These are phyloP conservation scores for Diprion similis DNA, from an alignment of 1,140 invertebrate genomes.

Conservation along the genomic window DNA sequence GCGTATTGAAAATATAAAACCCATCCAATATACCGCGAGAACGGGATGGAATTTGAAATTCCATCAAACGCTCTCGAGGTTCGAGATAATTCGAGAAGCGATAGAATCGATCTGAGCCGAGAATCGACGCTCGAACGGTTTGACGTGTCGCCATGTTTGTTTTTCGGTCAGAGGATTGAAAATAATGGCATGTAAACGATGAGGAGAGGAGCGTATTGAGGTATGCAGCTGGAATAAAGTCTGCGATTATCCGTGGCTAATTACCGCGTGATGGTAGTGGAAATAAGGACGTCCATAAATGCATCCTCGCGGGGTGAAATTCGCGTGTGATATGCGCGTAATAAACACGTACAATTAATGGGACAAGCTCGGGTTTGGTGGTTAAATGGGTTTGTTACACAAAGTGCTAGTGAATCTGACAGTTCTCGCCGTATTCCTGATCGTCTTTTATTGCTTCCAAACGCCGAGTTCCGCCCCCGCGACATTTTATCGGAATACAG, in stretches of 20 bases:
- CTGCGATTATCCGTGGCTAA: too few species aligned
- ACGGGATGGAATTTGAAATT: too few species aligned
- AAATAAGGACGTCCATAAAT: too few species aligned
- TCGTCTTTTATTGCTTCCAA: slow-evolving; percentile 50
- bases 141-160: neutral
- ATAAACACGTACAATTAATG: slow-evolving; percentile 1
- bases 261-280: too few species aligned
- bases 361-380: neutral
- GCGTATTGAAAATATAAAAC: neutral
- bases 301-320: neutral
- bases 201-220: too few species aligned
- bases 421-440: slow-evolving; percentile 39
- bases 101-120: too few species aligned
- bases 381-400: slow-evolving; percentile 56
- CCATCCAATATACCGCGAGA: too few species aligned
- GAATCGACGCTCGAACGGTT: too few species aligned
- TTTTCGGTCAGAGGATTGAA: neutral
- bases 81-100: too few species aligned
- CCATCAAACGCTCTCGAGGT: too few species aligned
- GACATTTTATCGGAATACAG: slow-evolving; percentile 21
- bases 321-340: neutral
- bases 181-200: neutral
- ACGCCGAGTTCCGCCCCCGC: slow-evolving; percentile 35
- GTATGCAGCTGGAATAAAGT: too few species aligned
- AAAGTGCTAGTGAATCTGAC: slow-evolving; percentile 46